Base-by-base conservation (phyloP, 2,113 vertebrate species). In the Ceyx cyanopectus region DNA sequence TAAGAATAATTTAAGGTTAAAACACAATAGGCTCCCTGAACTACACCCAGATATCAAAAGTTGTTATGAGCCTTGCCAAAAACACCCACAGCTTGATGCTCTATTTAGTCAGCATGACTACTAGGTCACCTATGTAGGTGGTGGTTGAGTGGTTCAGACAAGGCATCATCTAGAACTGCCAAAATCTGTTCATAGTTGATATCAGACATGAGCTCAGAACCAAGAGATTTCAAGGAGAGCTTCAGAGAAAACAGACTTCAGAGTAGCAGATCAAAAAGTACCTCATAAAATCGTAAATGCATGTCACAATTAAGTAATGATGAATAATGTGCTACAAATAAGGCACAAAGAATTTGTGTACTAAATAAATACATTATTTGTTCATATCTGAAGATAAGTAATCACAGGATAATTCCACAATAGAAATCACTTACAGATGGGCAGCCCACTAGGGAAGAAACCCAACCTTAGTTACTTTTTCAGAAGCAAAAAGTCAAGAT, bases 61-160 rank as follows among this genome's bases (percentile, higher is more conserved):
- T 51, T 81, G 80, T 57, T 92, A 51, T 6, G 18, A 95, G 82
- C 27, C 63, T 41, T 87, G 75, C 85, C 54, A 87, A 7, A 50
- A 50, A 85, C 89, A 87, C 75, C 85, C 78, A 94, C 89, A 85
- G 67, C 43, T 58, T 82, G 78, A 82, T 80, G 75, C 50, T 91
- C 63, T 85, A 62, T 85, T 94, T 87, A 95, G 87, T 73, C 75
- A 94, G 81, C 54, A 43, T 58, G 70, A 87, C 63, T 95, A 69
- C 50, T 73, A 69, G 91, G 87, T 87, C 67, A 91, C n/a, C 67
- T 85, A 1, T 8, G 85, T 85, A 68, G 81, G 91, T 76, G 54
- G 70, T 32, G 53, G 67, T 30, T 92, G 87, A 91, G 37, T 82
- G 40, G 60, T 80, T 92, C 85, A 95, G 89, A 82, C 54, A 77